phyloP scores from a whole-genome alignment of 2,888 invertebrate species.

The Helobdella robusta region DNA sequence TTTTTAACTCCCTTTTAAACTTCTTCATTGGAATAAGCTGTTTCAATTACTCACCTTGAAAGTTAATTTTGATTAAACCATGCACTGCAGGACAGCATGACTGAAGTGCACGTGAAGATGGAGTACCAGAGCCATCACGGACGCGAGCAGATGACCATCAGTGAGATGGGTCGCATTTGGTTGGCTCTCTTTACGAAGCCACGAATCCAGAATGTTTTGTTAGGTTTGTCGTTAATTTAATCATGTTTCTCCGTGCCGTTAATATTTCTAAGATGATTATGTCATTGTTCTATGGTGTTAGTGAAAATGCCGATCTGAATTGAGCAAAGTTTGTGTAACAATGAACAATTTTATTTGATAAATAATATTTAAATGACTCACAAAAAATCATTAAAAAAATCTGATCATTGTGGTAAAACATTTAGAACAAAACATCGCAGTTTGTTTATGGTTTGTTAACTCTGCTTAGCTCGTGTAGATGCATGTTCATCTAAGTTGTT shows the following conservation, averaged over 20 bases:
- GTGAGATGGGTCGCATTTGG: conserved; percentile 10
- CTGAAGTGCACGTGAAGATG: not conserved
- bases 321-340: not conserved
- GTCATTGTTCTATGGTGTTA: too few relatives aligned
- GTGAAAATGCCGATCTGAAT: too few relatives aligned
- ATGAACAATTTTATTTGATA: not conserved
- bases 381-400: too few relatives aligned
- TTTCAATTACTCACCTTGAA: not conserved
- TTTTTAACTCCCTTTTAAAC: not conserved
- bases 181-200: conserved; percentile 15
- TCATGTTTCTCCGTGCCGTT: not conserved
- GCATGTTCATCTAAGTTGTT: conserved; percentile 1
- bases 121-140: conserved; percentile 14
- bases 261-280: not conserved
- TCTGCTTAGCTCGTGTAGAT: conserved; percentile 5
- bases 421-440: too few relatives aligned
- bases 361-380: not conserved
- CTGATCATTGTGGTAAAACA: too few relatives aligned
- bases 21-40: not conserved
- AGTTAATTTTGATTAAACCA: not conserved
- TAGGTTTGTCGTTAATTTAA: not conserved
- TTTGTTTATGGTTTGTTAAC: too few relatives aligned
- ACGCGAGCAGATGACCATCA: conserved; percentile 1
- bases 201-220: not conserved
- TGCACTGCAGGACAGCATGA: not conserved